A percentile compares a stretch with the other conserved stretches of the same genome.
These are phyloP conservation scores for Leptestheria dahalacensis DNA, from an alignment of 1,140 invertebrate genomes.

Conservation along the genomic window DNA sequence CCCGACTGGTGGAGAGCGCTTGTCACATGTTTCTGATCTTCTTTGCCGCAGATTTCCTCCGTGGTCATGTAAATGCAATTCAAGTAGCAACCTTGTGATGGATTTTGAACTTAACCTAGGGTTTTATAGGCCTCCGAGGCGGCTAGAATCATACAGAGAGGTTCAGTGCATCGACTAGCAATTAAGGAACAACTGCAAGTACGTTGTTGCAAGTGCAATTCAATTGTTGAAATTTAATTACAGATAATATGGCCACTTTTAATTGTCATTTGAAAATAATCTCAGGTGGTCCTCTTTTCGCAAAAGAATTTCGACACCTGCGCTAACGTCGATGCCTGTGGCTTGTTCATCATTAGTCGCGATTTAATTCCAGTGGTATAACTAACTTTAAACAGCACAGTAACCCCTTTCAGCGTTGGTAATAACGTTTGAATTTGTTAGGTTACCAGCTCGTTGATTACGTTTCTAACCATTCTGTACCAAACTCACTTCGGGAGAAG, in stretches of 20 bases:
- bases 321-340: not conserved
- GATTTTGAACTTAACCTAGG: too few species aligned
- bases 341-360: not conserved
- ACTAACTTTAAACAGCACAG: not conserved
- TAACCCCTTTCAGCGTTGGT: not conserved
- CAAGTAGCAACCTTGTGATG: too few species aligned
- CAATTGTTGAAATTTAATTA: not conserved
- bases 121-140: too few species aligned
- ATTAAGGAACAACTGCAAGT: not conserved
- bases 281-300: not conserved
- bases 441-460: too few species aligned
- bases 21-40: too few species aligned
- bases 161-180: not conserved
- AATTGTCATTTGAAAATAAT: not conserved
- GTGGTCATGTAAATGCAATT: too few species aligned
- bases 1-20: too few species aligned
- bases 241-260: not conserved
- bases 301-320: not conserved
- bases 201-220: too few species aligned
- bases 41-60: too few species aligned
- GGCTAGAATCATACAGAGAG: not conserved
- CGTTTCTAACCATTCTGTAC: too few species aligned
- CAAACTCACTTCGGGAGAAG: not conserved
- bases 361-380: not conserved
- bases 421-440: not conserved